These are phyloP conservation scores for Phragmatobia fuliginosa DNA, from an alignment of 2,888 invertebrate genomes.

Conservation along the genomic window DNA sequence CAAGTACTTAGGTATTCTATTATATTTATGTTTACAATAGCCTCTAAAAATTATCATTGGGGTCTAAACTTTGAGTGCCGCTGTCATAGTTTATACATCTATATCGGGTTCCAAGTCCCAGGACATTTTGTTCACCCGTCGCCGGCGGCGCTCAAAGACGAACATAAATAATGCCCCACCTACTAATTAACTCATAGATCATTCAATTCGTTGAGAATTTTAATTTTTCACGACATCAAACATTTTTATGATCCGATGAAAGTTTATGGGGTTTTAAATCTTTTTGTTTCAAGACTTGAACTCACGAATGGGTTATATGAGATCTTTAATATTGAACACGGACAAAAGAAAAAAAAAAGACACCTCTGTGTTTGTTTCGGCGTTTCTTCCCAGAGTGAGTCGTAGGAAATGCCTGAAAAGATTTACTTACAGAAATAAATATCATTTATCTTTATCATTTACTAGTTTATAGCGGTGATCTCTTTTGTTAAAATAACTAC, in stretches of 20 bases:
- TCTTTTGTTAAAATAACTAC: too few relatives aligned
- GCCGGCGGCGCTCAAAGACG: constrained; percentile 53
- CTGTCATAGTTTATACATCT: constrained; percentile 39
- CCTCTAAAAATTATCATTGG: neutral
- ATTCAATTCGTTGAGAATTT: constrained; percentile 52
- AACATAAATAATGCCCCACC: constrained; percentile 63
- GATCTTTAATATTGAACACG: too few relatives aligned
- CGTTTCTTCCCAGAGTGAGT: too few relatives aligned
- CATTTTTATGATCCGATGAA: constrained; percentile 41
- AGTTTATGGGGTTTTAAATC: constrained; percentile 27
- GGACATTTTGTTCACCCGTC: constrained; percentile 41
- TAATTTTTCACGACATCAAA: constrained; percentile 61
- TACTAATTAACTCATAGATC: constrained; percentile 67
- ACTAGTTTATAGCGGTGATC: too few relatives aligned
- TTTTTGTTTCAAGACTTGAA: neutral
- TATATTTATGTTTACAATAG: too few relatives aligned
- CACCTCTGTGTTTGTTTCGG: too few relatives aligned
- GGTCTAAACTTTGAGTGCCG: constrained; percentile 32
- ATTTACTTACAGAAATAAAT: too few relatives aligned
- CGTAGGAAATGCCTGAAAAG: too few relatives aligned
- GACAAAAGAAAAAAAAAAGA: too few relatives aligned
- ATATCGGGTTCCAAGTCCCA: constrained; percentile 41
- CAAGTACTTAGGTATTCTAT: too few relatives aligned
- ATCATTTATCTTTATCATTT: too few relatives aligned
- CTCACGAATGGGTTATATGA: neutral